phyloP scores from a whole-genome alignment of 1,140 invertebrate genomes.

The Trichonephila clavipes region DNA sequence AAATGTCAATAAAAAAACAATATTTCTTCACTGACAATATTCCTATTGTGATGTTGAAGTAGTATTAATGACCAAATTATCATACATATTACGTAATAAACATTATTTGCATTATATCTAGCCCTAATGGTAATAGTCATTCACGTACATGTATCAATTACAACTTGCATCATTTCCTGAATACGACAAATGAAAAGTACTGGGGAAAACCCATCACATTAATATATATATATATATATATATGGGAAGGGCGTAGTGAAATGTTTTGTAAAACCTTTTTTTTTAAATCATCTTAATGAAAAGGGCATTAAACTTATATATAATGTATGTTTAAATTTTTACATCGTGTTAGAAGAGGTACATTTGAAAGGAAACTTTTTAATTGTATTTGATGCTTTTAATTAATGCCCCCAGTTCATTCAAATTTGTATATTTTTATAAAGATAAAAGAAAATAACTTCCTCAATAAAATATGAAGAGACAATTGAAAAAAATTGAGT shows the following conservation, averaged over 20 bases:
- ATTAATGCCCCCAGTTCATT: neutral
- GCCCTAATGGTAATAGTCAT: neutral
- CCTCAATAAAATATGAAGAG: neutral
- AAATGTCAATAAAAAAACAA: neutral
- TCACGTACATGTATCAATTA: neutral
- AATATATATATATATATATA: neutral
- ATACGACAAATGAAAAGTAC: neutral
- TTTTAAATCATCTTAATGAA: neutral
- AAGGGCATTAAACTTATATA: slow-evolving; percentile 21
- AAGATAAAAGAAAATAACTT: neutral
- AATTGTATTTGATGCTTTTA: slow-evolving; percentile 4
- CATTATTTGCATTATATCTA: neutral
- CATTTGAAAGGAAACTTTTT: neutral
- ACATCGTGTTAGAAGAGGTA: neutral
- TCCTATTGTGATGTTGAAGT: neutral
- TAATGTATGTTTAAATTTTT: neutral
- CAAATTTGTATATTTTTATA: neutral
- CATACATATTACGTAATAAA: too few species aligned
- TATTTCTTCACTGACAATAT: neutral
- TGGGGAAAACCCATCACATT: neutral
- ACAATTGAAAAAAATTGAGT: neutral
- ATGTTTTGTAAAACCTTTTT: neutral
- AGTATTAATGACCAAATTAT: neutral
- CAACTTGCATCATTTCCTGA: neutral
- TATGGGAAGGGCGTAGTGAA: neutral